Evolutionary conservation across 2,888 invertebrate species (phyloP), one percentile per base, ranked within the genome.

Genomic region (Tetrapedia diversipes): DNA sequence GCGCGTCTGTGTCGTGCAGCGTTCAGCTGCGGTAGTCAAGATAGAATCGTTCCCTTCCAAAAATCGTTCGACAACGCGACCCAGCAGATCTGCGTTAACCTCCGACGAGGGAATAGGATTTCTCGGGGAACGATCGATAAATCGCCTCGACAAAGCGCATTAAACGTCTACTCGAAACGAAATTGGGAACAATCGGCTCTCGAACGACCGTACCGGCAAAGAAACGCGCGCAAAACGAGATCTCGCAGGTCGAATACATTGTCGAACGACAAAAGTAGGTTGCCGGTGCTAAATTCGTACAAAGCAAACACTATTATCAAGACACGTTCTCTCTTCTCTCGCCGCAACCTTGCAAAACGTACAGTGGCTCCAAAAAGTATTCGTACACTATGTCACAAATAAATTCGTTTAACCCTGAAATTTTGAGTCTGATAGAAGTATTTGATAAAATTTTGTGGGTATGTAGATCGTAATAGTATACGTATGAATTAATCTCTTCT

Each of bases 131-230:
- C 66, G 53, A 67, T 65, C 57, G 76, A 75, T 66, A 63, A 79
- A 65, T 82, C 80, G 70, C 45, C 24, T 39, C 29, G 61, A 69
- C 84, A 84, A 84, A 84, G 83, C 85, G 81, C 77, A 79, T 84
- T 83, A 83, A 83, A 83, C 68, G 65, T 82, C 77, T 60, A n/a
- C 81, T 57, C 53, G 65, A 57, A 59, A 56, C 63, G 53, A 69
- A 75, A 83, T 72, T 61, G 80, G 69, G 83, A 67, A 80, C 83
- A 75, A 70, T 72, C 53, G 64, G 47, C 11, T 39, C 74, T 75
- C 59, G 69, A 71, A 61, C 70, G 67, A 68, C 73, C 60, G 22
- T 65, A n/a, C 27, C 53, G 56, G 29, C 47, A 56, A 29, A 41
- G 56, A 64, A 47, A 34, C 29, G 10, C 6, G 27, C 24, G 32